These are phyloP conservation scores for Eucera pruinosa DNA, from an alignment of 2,888 invertebrate genomes.

Conservation along the genomic window DNA sequence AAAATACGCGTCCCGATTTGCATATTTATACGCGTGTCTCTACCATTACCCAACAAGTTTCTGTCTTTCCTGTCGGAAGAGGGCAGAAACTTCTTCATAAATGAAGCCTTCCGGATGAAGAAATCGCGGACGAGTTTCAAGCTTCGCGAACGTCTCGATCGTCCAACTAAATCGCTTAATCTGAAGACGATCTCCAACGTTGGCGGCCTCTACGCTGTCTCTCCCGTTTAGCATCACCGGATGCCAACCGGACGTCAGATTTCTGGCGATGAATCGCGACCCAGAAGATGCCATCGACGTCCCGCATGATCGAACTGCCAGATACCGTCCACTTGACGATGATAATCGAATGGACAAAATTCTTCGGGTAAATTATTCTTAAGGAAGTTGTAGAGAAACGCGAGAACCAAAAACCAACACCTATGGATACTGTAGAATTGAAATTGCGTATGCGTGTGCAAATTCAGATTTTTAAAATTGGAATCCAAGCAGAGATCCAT, in stretches of 20 bases:
- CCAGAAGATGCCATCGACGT: constrained; percentile 36
- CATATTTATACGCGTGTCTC: constrained; percentile 38
- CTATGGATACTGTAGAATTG: no score
- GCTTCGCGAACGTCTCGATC: constrained; percentile 16
- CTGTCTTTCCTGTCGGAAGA: constrained; percentile 28
- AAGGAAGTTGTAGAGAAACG: no score
- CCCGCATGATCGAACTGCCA: constrained; percentile 48
- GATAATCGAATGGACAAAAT: constrained; percentile 75
- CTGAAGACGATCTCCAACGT: constrained; percentile 50
- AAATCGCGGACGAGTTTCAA: constrained; percentile 15
- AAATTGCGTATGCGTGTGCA: no score
- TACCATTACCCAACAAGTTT: constrained; percentile 32
- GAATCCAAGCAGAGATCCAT: no score
- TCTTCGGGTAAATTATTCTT: constrained; percentile 43
- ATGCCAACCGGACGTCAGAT: constrained; percentile 58
- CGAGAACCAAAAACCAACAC: no score
- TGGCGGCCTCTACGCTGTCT: constrained; percentile 36
- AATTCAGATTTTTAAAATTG: no score
- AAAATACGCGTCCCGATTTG: constrained; percentile 54
- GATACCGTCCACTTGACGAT: constrained; percentile 54
- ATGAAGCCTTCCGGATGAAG: neutral
- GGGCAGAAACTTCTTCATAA: constrained; percentile 3
- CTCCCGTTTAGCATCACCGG: constrained; percentile 57
- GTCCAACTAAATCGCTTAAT: constrained; percentile 51
- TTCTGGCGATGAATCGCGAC: constrained; percentile 59